Evolutionary conservation across 2,888 invertebrate genomes (phyloP), one percentile per base, ranked within the genome.

Genomic region (Adineta ricciae): DNA sequence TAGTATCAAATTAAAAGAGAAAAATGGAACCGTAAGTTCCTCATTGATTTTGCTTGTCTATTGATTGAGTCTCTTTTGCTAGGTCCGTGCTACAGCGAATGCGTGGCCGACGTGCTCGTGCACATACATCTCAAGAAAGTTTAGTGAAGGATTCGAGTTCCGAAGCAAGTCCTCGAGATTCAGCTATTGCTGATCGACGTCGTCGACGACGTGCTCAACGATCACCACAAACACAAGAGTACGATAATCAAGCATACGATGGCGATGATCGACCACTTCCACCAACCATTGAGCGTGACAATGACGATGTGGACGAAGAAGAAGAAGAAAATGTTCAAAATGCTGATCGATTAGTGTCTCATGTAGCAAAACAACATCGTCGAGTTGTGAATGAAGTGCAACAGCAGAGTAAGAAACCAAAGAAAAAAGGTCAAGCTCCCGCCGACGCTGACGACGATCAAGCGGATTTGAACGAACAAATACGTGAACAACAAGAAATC

Each of bases 91-190:
- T 21, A n/a, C 41, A 78, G n/a, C 78, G 78, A 11, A 78, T 41
- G 21, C 78, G 78, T 38, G 78, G 41, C 1, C 78, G 78, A 0
- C 78, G 78, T n/a, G 41, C 41, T 24, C 24, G 78, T n/a, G 2
- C 78, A 41, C 8, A n/a, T 38, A 3, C 78, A 41, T 78, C 78
- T 1, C 78, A 78, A n/a, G 78, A 78, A 78, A 78, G n/a, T 78
- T 41, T 78, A 41, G 32, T 78, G 24, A 78, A 41, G 41, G 78
- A 78, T 78, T 78, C 78, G 41, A 78, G 78, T 41, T 78, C 78
- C 24, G 78, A 78, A 24, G 78, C 41, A n/a, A 78, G 78, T 78
- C 78, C 78, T 2, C 78, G 78, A n/a, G 41, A 78, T 36, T 14
- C 78, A 11, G n/a, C 41, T 7, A 41, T 7, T 9, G 21, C 5